A percentile compares a stretch with the other conserved stretches of the same genome.
phyloP scores from a whole-genome alignment of 2,888 invertebrate genomes.

The Lasioglossum malachurum region DNA sequence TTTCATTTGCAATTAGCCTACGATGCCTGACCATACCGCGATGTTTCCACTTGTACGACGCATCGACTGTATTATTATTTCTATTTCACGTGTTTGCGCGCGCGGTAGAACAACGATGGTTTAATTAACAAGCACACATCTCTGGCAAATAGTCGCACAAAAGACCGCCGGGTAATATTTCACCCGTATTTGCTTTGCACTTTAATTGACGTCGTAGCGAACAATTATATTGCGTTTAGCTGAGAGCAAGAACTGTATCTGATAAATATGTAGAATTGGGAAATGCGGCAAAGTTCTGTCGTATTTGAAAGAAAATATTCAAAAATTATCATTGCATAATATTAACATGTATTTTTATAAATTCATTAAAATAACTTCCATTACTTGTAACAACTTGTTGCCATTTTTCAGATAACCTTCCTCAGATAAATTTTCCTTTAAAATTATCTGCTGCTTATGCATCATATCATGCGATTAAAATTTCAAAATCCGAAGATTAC shows the following conservation, averaged over 20 bases:
- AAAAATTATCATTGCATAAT: too few species aligned
- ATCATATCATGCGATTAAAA: background rate
- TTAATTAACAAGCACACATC: background rate
- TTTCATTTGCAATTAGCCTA: background rate
- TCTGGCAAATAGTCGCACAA: background rate
- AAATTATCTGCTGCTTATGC: too few species aligned
- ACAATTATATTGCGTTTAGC: background rate
- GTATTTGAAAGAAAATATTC: too few species aligned
- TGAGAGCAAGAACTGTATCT: background rate
- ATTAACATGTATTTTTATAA: too few species aligned
- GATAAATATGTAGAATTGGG: background rate
- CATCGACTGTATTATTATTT: background rate
- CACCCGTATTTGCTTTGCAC: background rate
- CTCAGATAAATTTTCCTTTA: too few species aligned
- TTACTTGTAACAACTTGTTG: too few species aligned
- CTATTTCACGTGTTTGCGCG: background rate
- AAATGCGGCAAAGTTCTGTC: too few species aligned
- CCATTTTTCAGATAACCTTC: too few species aligned
- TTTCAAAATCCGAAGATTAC: background rate
- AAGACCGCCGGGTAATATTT: background rate
- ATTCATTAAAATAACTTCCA: too few species aligned
- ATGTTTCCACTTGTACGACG: background rate
- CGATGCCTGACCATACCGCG: background rate
- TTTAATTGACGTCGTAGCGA: background rate
- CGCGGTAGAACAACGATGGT: background rate